phyloP scores from a whole-genome alignment of 2,888 invertebrate species.

The Zelleria hepariella region DNA sequence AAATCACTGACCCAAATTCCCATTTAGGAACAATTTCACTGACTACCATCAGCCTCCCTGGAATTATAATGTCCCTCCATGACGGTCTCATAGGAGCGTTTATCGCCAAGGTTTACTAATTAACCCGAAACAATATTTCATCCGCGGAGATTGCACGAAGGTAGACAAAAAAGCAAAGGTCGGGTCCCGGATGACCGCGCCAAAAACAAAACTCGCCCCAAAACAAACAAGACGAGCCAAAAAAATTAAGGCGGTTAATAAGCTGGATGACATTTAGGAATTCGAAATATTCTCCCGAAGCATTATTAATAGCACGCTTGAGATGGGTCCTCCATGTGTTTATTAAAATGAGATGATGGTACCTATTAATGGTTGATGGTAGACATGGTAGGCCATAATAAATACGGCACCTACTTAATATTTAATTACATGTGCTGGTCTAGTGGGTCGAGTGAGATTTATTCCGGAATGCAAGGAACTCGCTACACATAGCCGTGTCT shows the following conservation, averaged over 20 bases:
- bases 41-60: neutral
- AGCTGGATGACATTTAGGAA: constrained; percentile 72
- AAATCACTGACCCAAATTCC: no score
- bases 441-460: no score
- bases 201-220: constrained; percentile 64
- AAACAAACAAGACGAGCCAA: constrained; percentile 67
- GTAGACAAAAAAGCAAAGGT: constrained; percentile 65
- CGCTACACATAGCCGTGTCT: no score
- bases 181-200: constrained; percentile 54
- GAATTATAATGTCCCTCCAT: neutral
- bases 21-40: neutral
- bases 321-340: constrained; percentile 44
- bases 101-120: constrained; percentile 50
- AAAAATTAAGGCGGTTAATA: constrained; percentile 68
- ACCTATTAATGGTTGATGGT: neutral
- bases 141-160: constrained; percentile 55
- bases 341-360: constrained; percentile 51
- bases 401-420: neutral
- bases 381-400: neutral
- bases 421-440: no score
- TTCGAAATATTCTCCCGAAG: constrained; percentile 66
- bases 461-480: no score
- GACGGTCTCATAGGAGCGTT: constrained; percentile 19
- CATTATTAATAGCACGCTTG: constrained; percentile 64
- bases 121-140: constrained; percentile 70